Evolutionary conservation across 2,888 invertebrate species (phyloP).

Genomic region (Mesorhabditis sp.): DNA sequence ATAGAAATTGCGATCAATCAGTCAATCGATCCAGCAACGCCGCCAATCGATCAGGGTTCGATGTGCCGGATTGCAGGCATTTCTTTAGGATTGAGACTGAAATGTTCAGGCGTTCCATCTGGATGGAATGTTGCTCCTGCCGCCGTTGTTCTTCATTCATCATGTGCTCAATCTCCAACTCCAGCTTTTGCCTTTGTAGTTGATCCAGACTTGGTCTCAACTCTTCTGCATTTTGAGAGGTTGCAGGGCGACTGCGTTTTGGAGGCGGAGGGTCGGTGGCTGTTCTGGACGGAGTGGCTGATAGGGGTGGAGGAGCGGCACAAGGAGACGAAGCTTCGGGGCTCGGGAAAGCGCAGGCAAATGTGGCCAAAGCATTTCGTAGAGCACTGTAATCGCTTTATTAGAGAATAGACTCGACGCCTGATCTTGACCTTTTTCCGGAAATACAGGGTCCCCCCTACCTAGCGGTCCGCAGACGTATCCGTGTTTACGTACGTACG

Average conservation of each 20-base stretch:
- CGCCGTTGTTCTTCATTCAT: neutral
- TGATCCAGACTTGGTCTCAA: neutral
- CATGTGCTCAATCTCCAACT: constrained; percentile 2
- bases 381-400: neutral
- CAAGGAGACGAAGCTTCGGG: neutral
- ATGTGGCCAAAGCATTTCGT: neutral
- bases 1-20: too few species aligned
- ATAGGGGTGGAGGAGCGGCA: too few species aligned
- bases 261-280: too few species aligned
- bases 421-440: neutral
- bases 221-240: too few species aligned
- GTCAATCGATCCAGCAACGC: too few species aligned
- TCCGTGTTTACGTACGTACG: too few species aligned
- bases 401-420: neutral
- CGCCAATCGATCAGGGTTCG: too few species aligned
- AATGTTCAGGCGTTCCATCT: constrained; percentile 2
- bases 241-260: too few species aligned
- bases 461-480: too few species aligned
- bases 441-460: too few species aligned
- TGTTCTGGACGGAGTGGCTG: too few species aligned
- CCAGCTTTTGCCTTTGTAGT: neutral
- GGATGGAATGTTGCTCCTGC: neutral
- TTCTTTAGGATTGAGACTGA: neutral
- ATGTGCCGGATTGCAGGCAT: neutral
- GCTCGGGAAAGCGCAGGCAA: neutral